A percentile compares a stretch with the other conserved stretches of the same genome.
phyloP scores from a whole-genome alignment of 2,888 invertebrate genomes.

The Trachelus stipa region DNA sequence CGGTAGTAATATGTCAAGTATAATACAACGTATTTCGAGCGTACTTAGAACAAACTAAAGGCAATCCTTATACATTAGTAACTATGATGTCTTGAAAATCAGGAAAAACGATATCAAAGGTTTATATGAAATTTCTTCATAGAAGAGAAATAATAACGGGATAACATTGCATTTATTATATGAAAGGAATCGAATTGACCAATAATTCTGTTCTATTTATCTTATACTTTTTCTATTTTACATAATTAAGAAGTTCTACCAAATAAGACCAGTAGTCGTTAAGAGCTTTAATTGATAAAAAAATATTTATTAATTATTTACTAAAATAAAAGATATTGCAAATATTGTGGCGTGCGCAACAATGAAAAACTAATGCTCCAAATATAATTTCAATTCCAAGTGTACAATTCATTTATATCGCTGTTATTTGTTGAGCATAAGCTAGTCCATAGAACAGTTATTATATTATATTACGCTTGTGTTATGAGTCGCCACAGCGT shows the following conservation, averaged over 20 bases:
- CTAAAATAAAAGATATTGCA: too few relatives aligned
- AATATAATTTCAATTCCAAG: too few relatives aligned
- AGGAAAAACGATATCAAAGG: slow-evolving; percentile 76
- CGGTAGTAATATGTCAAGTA: neutral
- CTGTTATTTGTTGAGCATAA: too few relatives aligned
- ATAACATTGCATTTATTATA: neutral
- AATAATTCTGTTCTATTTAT: slow-evolving; percentile 1
- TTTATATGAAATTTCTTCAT: slow-evolving; percentile 80
- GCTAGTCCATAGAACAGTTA: too few relatives aligned
- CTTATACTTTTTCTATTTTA: neutral
- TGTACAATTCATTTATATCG: too few relatives aligned
- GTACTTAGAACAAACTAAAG: neutral
- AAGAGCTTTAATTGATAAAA: slow-evolving; percentile 6
- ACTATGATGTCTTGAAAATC: too few relatives aligned
- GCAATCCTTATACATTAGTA: too few relatives aligned
- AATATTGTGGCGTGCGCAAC: too few relatives aligned
- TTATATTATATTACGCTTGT: neutral
- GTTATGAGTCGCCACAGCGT: neutral
- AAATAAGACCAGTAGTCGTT: slow-evolving; percentile 16
- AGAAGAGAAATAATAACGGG: slow-evolving; percentile 25
- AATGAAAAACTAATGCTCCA: too few relatives aligned
- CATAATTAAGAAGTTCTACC: neutral
- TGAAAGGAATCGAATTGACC: neutral
- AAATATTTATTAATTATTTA: too few relatives aligned
- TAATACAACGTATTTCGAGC: neutral